Base-by-base conservation (phyloP, 30 jellyfish, hydroid and myxozoan species). In the Mastigias papua region DNA sequence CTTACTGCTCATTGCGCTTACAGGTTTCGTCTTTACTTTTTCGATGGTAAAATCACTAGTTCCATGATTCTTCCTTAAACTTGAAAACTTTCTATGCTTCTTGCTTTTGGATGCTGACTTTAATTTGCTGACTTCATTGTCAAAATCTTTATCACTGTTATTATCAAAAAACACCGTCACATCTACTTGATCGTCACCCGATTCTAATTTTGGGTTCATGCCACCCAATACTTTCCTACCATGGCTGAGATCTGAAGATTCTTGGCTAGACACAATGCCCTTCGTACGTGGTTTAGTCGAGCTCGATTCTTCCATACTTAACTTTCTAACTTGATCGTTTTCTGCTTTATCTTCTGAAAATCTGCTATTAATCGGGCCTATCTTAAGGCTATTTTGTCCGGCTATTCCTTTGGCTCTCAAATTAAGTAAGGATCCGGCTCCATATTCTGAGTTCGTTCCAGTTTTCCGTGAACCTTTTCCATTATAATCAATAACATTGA, bases 101-200 rank as follows among this genome's bases (percentile, higher is more conserved):
- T 31, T 54, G 48, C 37, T 54, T 26, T 57, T 51, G 2, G 67
- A 51, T 35, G 29, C 63, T 46, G 76, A 48, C 72, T 72, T 73
- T 68, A 67, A 25, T 34, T 78, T 46, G 4, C 58, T 78, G 10
- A 79, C 91, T 50, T 75, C 90, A n/a, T 77, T 42, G 71, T 37
- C 22, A 67, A 86, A 76, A 2, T 76, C 80, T 0, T 62, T 49
- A 26, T 76, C 74, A 15, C 69, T 80, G 54, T 88, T 70, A 30
- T 88, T 73, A 51, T 89, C 97, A 75, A 89, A 78, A 74, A 89
- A 80, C 63, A 89, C 93, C 6, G 93, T 89, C 65, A 88, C 96
- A 46, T 88, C 96, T 33, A 88, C 78, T 46, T 75, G 72, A 50
- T 70, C 86, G 61, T 88, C 88, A 0, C 10, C n/a, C 16, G 95